A percentile compares a stretch with the other conserved stretches of the same genome.
These are phyloP conservation scores for Anarhynchus alexandrinus DNA, from an alignment of 2,113 vertebrate genomes.

Conservation along the genomic window DNA sequence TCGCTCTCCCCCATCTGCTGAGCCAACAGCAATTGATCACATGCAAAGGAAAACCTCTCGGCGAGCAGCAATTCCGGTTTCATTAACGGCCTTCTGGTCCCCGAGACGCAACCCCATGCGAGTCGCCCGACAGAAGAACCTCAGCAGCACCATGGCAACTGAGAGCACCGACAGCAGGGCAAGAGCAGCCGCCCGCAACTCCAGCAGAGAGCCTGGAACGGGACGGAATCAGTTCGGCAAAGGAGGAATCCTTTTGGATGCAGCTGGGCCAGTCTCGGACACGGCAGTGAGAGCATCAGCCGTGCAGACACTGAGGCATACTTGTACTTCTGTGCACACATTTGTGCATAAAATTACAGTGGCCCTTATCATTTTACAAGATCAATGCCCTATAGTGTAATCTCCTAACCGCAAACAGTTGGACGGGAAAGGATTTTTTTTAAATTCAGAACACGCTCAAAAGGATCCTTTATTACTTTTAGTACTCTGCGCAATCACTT, in stretches of 20 bases:
- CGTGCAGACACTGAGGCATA: not conserved
- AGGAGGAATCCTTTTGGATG: not conserved
- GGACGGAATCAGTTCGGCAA: not conserved
- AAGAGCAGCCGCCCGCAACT: not conserved
- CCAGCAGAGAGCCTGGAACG: not conserved
- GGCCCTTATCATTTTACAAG: not conserved
- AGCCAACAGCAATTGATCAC: not conserved
- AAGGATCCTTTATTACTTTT: not conserved
- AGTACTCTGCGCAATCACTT: not conserved
- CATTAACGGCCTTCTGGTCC: not conserved
- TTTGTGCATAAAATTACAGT: not conserved
- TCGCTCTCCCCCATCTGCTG: not conserved
- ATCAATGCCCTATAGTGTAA: not conserved
- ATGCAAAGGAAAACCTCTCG: fast-evolving
- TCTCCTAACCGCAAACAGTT: not conserved
- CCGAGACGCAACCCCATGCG: not conserved
- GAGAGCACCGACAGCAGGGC: not conserved
- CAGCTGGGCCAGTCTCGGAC: not conserved
- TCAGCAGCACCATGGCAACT: not conserved
- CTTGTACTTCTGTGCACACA: not conserved
- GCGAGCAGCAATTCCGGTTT: not conserved
- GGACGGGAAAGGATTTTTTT: not conserved
- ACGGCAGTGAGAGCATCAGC: not conserved
- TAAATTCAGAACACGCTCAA: not conserved
- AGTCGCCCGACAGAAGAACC: not conserved